These are phyloP conservation scores for Agrypnia vestita DNA, from an alignment of 1,140 invertebrate genomes.

Conservation along the genomic window DNA sequence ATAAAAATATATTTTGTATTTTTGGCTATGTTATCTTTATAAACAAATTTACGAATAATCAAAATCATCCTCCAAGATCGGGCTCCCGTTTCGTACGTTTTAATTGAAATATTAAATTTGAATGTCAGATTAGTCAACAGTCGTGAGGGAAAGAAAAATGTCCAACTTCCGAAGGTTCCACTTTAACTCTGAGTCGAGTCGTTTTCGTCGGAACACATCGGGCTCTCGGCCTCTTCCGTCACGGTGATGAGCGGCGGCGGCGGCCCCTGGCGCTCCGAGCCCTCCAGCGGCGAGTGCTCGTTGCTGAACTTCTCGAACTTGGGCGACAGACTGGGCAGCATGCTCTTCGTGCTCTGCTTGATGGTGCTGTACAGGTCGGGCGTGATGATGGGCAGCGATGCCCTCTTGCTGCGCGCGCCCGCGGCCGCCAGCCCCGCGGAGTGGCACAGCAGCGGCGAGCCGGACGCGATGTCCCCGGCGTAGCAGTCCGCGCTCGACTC, in stretches of 20 bases:
- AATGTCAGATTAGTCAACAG: conserved; percentile 8
- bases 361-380: conserved; percentile 69
- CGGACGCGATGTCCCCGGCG: conserved; percentile 60
- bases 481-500: conserved; percentile 61
- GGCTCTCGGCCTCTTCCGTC: conserved; percentile 69
- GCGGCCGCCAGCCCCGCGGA: conserved; percentile 59
- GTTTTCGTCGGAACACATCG: conserved; percentile 65
- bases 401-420: conserved; percentile 66
- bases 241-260: conserved; percentile 71
- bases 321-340: conserved; percentile 65
- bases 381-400: conserved; percentile 68
- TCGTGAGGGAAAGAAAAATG: background rate
- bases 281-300: conserved; percentile 67
- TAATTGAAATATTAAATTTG: conserved; percentile 3
- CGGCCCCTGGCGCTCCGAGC: conserved; percentile 58
- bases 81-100: background rate
- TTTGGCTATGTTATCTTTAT: background rate
- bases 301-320: conserved; percentile 71
- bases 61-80: background rate
- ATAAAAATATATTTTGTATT: conserved; percentile 38
- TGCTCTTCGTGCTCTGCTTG: conserved; percentile 64
- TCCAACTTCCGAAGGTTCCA: background rate
- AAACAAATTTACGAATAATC: background rate
- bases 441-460: conserved; percentile 52
- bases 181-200: conserved; percentile 66